Base-by-base conservation (phyloP, 2,888 invertebrate species). In the Scotopteryx bipunctaria region DNA sequence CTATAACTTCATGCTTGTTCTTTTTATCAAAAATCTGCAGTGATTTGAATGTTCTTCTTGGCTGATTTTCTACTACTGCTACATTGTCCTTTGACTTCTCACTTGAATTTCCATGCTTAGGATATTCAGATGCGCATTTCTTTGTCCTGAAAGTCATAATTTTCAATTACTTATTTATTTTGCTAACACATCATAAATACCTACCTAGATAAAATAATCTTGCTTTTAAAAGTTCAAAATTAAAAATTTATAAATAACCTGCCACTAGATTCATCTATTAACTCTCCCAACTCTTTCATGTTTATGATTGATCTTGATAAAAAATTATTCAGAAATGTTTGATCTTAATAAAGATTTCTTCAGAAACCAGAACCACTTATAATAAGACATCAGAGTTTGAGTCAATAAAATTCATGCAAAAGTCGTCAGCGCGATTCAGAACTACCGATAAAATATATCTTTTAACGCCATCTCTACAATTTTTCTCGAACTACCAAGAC, bases 251-350 rank as follows among this genome's bases (percentile, higher is more conserved):
- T n/a, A n/a, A n/a, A n/a, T n/a, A n/a, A 73, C 74, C 73, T 69
- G 53, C 69, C 52, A 13, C 37, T 53, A 45, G 69, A 61, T 11
- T 45, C 37, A 45, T 76, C 71, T 17, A 76, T 54, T 5, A 74
- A 51, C 40, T 59, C 58, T 2, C 68, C 61, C 23, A 76, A 35
- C 5, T 61, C 41, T 38, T 56, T 62, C 3, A 62, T 29, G 3
- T 46, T 42, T 5, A 14, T 11, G 21, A 17, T 19, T 1, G 27
- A 40, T 0, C 15, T 29, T 5, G 33, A 19, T 11, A 27, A 11
- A n/a, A n/a, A n/a, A n/a, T n/a, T n/a, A n/a, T n/a, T n/a, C n/a
- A n/a, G n/a, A n/a, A n/a, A n/a, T n/a, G n/a, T n/a, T n/a, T n/a
- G n/a, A n/a, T n/a, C n/a, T n/a, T n/a, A n/a, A n/a, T n/a, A n/a